Conservation (phyloP, 2,113 vertebrate species). For the Aplodontia rufa region DNA sequence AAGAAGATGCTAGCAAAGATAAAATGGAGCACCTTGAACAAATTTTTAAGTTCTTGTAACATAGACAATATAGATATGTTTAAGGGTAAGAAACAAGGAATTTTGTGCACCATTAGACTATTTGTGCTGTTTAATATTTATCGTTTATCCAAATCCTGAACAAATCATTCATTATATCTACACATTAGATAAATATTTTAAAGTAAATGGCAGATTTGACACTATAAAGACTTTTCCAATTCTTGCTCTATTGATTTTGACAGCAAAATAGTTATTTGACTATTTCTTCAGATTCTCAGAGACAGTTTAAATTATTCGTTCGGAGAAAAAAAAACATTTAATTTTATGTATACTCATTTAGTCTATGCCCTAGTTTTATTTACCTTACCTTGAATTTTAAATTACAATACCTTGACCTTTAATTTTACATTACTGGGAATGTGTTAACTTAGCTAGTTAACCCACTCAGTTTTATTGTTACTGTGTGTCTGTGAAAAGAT, state of each 20-base stretch:
- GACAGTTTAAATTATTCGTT: conserved; percentile 26
- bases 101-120: neutral
- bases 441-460: conserved; percentile 31
- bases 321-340: neutral
- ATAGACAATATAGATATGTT: neutral
- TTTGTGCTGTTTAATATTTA: neutral
- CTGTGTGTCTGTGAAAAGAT: neutral
- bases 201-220: neutral
- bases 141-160: conserved; percentile 15
- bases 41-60: neutral
- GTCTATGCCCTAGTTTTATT: conserved; percentile 1
- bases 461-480: neutral
- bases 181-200: neutral
- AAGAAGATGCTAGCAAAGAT: neutral
- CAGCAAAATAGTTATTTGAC: conserved; percentile 32
- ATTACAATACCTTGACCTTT: conserved; percentile 17
- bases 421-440: conserved; percentile 34
- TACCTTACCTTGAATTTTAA: conserved; percentile 46
- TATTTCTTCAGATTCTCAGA: conserved; percentile 37
- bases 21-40: neutral
- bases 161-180: neutral
- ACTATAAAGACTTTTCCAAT: neutral
- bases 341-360: neutral
- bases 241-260: conserved; percentile 28
- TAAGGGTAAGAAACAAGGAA: neutral